These are phyloP conservation scores for Caenorhabditis drosophilae DNA, from an alignment of 2,888 invertebrate species.

Conservation along the genomic window DNA sequence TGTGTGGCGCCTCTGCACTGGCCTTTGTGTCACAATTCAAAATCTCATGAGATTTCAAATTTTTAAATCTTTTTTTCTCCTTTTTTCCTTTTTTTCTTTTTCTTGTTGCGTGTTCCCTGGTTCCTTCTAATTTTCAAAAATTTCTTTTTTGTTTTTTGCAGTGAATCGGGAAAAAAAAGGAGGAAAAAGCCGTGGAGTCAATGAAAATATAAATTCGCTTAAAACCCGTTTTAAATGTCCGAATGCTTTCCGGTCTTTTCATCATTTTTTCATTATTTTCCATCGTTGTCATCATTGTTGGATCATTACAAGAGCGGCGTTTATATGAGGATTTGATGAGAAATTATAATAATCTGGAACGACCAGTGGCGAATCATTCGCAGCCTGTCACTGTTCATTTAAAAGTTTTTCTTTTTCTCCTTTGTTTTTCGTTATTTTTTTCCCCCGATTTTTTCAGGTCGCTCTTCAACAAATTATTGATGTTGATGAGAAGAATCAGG, in stretches of 20 bases:
- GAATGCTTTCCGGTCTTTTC: background rate
- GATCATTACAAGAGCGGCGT: slow-evolving; percentile 49
- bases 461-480: slow-evolving; percentile 68
- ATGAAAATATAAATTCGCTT: too few species aligned
- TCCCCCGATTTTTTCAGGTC: slow-evolving; percentile 41
- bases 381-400: slow-evolving; percentile 59
- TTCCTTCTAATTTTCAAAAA: too few species aligned
- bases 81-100: too few species aligned
- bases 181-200: too few species aligned
- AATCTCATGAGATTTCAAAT: too few species aligned
- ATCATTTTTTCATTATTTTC: background rate
- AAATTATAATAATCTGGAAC: slow-evolving; percentile 64
- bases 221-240: background rate
- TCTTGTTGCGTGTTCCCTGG: too few species aligned
- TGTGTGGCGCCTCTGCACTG: too few species aligned
- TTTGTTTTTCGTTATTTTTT: background rate
- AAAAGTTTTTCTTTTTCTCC: slow-evolving; percentile 35
- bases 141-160: too few species aligned
- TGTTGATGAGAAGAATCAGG: slow-evolving; percentile 68
- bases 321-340: slow-evolving; percentile 65
- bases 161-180: too few species aligned
- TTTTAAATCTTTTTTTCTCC: too few species aligned
- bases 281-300: background rate
- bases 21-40: too few species aligned
- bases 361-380: slow-evolving; percentile 66